Evolutionary conservation across 2,113 vertebrate species (phyloP), one percentile per base, ranked within the genome.

Genomic region (Podiceps cristatus): DNA sequence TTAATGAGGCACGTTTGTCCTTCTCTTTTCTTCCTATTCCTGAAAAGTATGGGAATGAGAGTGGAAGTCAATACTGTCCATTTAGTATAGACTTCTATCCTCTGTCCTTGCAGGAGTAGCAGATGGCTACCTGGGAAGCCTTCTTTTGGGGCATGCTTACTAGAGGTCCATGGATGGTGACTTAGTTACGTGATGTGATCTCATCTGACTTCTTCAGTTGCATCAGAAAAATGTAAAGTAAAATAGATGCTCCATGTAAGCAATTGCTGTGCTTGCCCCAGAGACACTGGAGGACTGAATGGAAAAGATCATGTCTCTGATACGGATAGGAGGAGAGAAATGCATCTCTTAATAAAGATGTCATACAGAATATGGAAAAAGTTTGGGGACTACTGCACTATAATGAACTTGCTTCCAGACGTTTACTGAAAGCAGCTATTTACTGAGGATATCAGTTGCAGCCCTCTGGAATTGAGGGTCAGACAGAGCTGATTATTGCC

Each of bases 401-500:
- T 66, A 92, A 60, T 60, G 90, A 91, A 90, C 59, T 97, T 78
- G 42, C 40, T 95, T 91, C 93, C 45, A 88, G 95, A 95, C 96
- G 97, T 91, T 96, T 97, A 84, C 28, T 95, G 86, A 96, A 95
- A 96, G 86, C 45, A 94, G 82, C 68, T 97, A 42, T 98, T 97
- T 97, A 96, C 68, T 88, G 89, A 98, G 86, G 95, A 93, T 94
- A 96, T 97, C 89, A 86, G 67, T 96, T 97, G 60, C 69, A 95
- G 85, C 63, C 76, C 87, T 96, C 90, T 88, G 74, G 93, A 96
- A 90, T 14, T 74, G 42, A 95, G 75, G 83, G 81, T 98, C 94
- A 94, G 77, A 92, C 56, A 96, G 95, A 95, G 40, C 78, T 96
- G 96, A 97, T 97, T 96, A 96, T 96, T 95, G 64, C 52, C 55